Conservation (phyloP, 2,797 vertebrate species). For the Siniperca obscura region DNA sequence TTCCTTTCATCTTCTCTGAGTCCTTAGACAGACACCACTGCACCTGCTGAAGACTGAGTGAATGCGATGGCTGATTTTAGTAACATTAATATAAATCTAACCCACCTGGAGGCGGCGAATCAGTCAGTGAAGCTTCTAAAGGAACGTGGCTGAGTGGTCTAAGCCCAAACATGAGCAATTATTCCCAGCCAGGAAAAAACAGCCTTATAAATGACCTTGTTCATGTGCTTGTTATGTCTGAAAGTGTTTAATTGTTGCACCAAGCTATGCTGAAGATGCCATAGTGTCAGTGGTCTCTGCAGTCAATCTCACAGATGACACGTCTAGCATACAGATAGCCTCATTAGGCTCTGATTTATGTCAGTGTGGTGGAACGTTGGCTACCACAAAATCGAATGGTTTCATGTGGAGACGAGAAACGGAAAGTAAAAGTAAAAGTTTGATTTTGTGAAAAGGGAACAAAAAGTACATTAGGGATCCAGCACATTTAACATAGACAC, state of each 20-base stretch:
- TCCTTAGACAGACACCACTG: conserved; percentile 14
- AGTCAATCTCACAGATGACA: conserved; percentile 54
- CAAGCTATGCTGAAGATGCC: conserved; percentile 14
- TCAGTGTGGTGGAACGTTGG: conserved; percentile 26
- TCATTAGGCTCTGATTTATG: conserved; percentile 75
- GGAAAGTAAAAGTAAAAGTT: conserved; percentile 33
- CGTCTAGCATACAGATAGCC: conserved; percentile 64
- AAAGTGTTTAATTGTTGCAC: conserved; percentile 40
- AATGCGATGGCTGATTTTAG: conserved; percentile 51
- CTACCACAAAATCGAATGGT: conserved; percentile 32
- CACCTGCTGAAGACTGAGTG: conserved; percentile 45
- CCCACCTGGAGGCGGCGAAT: conserved; percentile 56
- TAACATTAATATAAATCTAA: conserved; percentile 60
- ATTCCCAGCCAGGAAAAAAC: conserved; percentile 11
- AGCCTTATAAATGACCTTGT: conserved; percentile 43
- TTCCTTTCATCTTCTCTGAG: conserved; percentile 18
- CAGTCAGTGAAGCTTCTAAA: conserved; percentile 38
- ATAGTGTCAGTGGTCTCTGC: conserved; percentile 12
- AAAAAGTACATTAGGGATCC: not conserved
- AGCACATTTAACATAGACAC: not conserved
- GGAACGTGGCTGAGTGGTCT: conserved; percentile 48
- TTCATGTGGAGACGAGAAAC: conserved; percentile 6
- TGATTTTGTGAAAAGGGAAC: conserved; percentile 26
- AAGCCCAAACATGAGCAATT: conserved; percentile 62
- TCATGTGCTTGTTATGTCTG: conserved; percentile 29